These are phyloP conservation scores for Tenualosa ilisha DNA, from an alignment of 2,797 vertebrate species.

Conservation along the genomic window DNA sequence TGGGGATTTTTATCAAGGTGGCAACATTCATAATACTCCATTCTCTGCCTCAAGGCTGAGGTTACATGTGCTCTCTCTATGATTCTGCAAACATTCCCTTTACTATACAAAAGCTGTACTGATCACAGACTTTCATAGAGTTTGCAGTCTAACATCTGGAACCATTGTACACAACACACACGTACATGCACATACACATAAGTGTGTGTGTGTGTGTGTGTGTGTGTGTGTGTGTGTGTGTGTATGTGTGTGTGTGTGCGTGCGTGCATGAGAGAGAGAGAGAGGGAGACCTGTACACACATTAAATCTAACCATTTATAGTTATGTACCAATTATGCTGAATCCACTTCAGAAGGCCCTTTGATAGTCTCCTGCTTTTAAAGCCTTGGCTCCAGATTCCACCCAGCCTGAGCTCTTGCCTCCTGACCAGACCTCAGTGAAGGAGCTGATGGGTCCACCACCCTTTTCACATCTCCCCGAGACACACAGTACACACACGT, in stretches of 20 bases:
- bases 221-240: no score
- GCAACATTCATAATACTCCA: background rate
- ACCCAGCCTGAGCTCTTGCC: background rate
- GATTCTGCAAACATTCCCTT: background rate
- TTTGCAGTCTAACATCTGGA: background rate
- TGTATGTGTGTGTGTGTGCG: no score
- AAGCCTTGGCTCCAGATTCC: background rate
- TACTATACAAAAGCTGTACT: background rate
- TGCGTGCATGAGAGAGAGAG: no score
- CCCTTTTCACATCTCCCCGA: slow-evolving; percentile 14
- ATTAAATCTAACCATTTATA: slow-evolving; percentile 11
- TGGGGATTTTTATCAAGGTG: background rate
- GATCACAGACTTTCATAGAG: background rate
- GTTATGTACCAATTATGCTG: slow-evolving; percentile 31
- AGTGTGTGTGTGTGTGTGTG: no score
- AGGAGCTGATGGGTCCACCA: background rate
- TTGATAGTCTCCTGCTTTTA: slow-evolving; percentile 17
- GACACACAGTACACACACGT: background rate
- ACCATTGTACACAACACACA: background rate
- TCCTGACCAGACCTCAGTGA: background rate
- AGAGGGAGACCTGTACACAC: background rate
- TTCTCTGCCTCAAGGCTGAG: background rate
- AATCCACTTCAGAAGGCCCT: slow-evolving; percentile 16
- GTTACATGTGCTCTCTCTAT: background rate
- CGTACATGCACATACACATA: background rate